Percentiles rank a stretch among this genome's conserved stretches.
Evolutionary conservation across 2,888 invertebrate species (phyloP).

Genomic region (Epicampocera succincta): DNA sequence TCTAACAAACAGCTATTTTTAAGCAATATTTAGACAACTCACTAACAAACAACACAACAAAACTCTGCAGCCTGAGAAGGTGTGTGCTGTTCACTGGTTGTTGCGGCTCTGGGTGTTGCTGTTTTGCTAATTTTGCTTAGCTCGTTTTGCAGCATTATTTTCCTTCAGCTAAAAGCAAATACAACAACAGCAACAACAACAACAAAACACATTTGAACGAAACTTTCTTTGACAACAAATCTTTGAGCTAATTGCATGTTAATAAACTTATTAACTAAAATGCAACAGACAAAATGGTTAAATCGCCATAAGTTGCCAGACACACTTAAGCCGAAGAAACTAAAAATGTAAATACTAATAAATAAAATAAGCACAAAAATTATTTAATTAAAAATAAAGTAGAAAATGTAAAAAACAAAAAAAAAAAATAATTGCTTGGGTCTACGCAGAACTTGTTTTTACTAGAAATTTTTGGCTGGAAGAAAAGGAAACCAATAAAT

Average conservation of each 20-base stretch:
- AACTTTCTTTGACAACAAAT: slow-evolving; percentile 65
- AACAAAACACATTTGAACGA: slow-evolving; percentile 36
- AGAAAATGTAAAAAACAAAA: slow-evolving; percentile 2
- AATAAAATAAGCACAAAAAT: slow-evolving; percentile 38
- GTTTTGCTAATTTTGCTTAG: slow-evolving; percentile 56
- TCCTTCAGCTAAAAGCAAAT: slow-evolving; percentile 36
- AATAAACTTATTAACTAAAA: slow-evolving; percentile 56
- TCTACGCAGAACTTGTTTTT: slow-evolving; percentile 8
- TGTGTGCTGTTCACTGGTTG: slow-evolving; percentile 24
- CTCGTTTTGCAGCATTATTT: slow-evolving; percentile 39
- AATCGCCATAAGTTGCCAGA: slow-evolving; percentile 26
- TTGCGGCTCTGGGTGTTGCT: slow-evolving; percentile 19
- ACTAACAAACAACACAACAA: slow-evolving; percentile 29
- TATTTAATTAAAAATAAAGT: slow-evolving; percentile 35
- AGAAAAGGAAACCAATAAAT: not conserved
- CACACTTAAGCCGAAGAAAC: slow-evolving; percentile 11
- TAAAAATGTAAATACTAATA: slow-evolving; percentile 4
- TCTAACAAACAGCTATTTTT: slow-evolving; percentile 43
- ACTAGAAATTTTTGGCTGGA: not conserved
- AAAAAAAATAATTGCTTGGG: not conserved
- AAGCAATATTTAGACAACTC: slow-evolving; percentile 26
- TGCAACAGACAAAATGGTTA: slow-evolving; percentile 37
- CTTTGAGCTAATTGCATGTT: slow-evolving; percentile 56
- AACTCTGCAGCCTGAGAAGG: slow-evolving; percentile 34
- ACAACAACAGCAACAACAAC: not conserved